Evolutionary conservation across 1,140 invertebrate genomes (phyloP).

Genomic region (Drosophila asahinai): DNA sequence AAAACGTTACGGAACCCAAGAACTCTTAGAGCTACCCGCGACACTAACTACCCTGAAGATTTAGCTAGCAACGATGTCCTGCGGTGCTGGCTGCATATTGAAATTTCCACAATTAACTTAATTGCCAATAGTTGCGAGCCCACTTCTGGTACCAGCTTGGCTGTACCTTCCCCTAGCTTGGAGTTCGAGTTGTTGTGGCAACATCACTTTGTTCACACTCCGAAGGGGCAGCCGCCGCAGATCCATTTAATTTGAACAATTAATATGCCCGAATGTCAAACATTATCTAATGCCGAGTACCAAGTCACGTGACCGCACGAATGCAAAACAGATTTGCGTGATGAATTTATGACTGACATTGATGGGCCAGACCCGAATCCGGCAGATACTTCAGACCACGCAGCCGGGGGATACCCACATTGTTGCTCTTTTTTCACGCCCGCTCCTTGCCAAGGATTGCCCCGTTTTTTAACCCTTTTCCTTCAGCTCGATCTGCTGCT

Average conservation of each 20-base stretch:
- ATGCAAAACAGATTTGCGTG: conserved; percentile 81
- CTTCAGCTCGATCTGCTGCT: conserved; percentile 61
- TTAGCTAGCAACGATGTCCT: conserved; percentile 43
- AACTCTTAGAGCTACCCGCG: conserved; percentile 8
- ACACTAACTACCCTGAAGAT: conserved; percentile 14
- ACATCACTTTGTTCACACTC: conserved; percentile 67
- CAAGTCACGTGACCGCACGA: conserved; percentile 77
- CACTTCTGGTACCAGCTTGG: conserved; percentile 15
- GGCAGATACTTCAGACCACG: conserved; percentile 62
- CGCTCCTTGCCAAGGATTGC: conserved; percentile 38
- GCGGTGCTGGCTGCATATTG: conserved; percentile 61
- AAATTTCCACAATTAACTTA: conserved; percentile 73
- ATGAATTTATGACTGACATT: conserved; percentile 84
- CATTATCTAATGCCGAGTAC: conserved; percentile 71
- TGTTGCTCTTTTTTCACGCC: conserved; percentile 80
- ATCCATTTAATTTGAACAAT: conserved; percentile 77
- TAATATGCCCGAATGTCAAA: conserved; percentile 70
- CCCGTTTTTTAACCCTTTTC: conserved; percentile 63
- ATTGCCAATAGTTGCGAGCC: conserved; percentile 67
- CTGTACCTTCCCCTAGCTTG: background rate
- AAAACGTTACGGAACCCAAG: background rate
- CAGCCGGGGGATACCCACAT: conserved; percentile 48
- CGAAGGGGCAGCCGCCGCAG: conserved; percentile 5
- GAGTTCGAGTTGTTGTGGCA: conserved; percentile 53
- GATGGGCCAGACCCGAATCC: conserved; percentile 54